Percentiles rank a stretch among this genome's conserved stretches.
Conservation (phyloP, 2,888 invertebrate genomes). For the Pseudococcus longispinus region DNA sequence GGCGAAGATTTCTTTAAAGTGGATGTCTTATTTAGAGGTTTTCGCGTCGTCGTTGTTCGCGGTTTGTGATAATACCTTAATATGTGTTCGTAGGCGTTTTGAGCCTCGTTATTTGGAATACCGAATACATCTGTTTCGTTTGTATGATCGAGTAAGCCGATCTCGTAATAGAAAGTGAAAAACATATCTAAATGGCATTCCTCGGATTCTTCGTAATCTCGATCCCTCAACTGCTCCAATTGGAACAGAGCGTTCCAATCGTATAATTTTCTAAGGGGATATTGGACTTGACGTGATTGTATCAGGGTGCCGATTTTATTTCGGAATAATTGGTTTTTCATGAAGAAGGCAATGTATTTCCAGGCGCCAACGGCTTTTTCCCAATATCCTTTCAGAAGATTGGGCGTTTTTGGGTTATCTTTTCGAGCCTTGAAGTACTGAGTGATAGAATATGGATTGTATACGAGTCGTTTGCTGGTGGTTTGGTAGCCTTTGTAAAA, state of each 20-base stretch:
- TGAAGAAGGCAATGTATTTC: neutral
- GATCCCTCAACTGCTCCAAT: neutral
- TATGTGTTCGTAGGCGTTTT: neutral
- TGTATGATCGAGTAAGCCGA: neutral
- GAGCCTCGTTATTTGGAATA: neutral
- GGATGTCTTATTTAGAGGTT: neutral
- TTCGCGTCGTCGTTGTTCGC: neutral
- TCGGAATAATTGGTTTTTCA: neutral
- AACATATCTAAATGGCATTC: neutral
- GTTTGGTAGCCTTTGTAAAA: neutral
- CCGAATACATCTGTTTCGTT: neutral
- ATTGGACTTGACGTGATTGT: neutral
- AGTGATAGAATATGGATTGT: neutral
- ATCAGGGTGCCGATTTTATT: neutral
- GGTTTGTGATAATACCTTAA: neutral
- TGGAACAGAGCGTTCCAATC: neutral
- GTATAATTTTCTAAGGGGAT: neutral
- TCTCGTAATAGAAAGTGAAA: neutral
- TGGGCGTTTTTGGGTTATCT: neutral
- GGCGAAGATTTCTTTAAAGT: neutral
- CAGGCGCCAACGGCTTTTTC: neutral
- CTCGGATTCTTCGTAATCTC: neutral
- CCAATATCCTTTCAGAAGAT: neutral
- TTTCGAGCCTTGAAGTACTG: neutral
- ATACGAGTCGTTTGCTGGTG: neutral